Percentiles rank a stretch among this genome's conserved stretches.
These are phyloP conservation scores for Caenorhabditis panamensis DNA, from an alignment of 2,888 invertebrate species.

Conservation along the genomic window DNA sequence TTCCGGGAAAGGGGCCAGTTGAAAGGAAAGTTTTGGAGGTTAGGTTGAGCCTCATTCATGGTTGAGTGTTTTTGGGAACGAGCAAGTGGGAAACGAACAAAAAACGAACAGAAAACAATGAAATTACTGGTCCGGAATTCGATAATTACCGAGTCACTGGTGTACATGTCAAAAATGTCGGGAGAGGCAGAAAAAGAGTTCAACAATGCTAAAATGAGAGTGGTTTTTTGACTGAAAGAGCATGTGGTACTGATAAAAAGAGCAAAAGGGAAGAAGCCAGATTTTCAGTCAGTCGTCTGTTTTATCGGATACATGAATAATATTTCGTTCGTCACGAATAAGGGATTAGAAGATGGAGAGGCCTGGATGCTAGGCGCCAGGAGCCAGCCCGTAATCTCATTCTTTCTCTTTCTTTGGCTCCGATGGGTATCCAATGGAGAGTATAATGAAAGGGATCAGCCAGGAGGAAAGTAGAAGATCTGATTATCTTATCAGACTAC, in stretches of 20 bases:
- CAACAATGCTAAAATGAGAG: neutral
- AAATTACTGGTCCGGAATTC: conserved; percentile 56
- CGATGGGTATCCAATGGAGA: conserved; percentile 12
- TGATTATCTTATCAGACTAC: no score
- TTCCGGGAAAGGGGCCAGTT: conserved; percentile 21
- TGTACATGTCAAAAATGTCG: conserved; percentile 9
- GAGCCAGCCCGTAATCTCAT: conserved; percentile 44
- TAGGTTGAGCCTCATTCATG: conserved; percentile 44
- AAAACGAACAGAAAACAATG: conserved; percentile 53
- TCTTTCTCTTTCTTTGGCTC: conserved; percentile 4
- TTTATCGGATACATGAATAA: conserved; percentile 44
- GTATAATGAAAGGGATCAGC: conserved; percentile 37
- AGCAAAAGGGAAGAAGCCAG: conserved; percentile 27
- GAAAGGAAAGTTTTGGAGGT: conserved; percentile 22
- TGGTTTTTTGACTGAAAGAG: no score
- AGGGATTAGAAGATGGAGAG: conserved; percentile 3
- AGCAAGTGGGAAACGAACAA: conserved; percentile 38
- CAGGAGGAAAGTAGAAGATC: neutral
- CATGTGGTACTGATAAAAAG: neutral
- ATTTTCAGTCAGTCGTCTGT: conserved; percentile 29
- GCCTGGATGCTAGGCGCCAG: conserved; percentile 25
- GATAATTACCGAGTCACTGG: conserved; percentile 41
- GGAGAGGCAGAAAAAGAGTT: neutral
- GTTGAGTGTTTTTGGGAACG: conserved; percentile 40
- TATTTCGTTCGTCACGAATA: conserved; percentile 31